phyloP scores from a whole-genome alignment of 2,113 vertebrate genomes.

The Acrocephalus kingi region DNA sequence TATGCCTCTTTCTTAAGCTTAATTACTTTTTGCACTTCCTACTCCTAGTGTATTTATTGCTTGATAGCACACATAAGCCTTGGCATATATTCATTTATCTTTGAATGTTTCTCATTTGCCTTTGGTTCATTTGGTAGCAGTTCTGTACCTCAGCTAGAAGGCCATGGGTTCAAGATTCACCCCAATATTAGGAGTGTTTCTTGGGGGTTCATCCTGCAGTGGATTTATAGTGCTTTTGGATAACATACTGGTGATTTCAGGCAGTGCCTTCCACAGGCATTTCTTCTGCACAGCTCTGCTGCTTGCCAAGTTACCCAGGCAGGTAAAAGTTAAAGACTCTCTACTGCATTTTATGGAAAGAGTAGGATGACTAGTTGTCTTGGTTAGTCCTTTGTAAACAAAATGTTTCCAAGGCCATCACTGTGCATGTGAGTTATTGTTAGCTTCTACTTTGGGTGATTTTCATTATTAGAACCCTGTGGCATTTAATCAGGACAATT shows the following conservation, averaged over 20 bases:
- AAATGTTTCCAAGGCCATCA: not conserved
- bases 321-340: not conserved
- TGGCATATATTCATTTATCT: conserved; percentile 28
- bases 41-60: conserved; percentile 47
- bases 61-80: conserved; percentile 61
- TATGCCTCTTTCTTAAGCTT: conserved; percentile 69
- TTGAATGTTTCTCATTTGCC: conserved; percentile 1
- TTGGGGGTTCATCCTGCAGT: not conserved
- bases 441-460: not conserved
- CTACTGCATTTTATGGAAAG: not conserved
- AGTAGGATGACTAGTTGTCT: not conserved
- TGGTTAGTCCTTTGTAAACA: not conserved
- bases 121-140: conserved; percentile 5
- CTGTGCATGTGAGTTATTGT: not conserved
- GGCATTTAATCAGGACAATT: not conserved
- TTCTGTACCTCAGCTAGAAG: not conserved
- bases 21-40: conserved; percentile 52
- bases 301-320: not conserved
- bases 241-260: not conserved
- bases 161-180: not conserved
- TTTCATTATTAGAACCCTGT: not conserved
- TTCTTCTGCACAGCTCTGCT: not conserved
- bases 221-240: not conserved
- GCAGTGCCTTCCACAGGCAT: not conserved
- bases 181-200: not conserved